Evolutionary conservation across 2,888 invertebrate genomes (phyloP).

Genomic region (Papilio demoleus): DNA sequence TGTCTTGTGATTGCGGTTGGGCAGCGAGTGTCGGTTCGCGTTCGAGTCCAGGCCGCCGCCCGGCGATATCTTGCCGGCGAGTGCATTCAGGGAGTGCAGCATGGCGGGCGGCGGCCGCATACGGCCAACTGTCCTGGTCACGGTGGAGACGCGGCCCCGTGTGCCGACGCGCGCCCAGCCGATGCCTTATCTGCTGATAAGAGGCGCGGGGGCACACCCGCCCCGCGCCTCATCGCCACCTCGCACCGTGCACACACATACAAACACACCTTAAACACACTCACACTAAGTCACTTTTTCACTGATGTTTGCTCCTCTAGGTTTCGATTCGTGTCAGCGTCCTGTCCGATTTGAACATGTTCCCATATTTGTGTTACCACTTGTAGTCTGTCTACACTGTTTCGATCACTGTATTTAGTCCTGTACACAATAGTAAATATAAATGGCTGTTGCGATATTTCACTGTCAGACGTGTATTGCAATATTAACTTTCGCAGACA

Average conservation of each 20-base stretch:
- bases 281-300: constrained; percentile 49
- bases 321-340: constrained; percentile 70
- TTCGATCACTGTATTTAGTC: constrained; percentile 45
- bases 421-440: constrained; percentile 39
- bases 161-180: constrained; percentile 68
- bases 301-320: constrained; percentile 58
- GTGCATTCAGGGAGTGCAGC: constrained; percentile 93
- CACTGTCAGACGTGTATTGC: constrained; percentile 40
- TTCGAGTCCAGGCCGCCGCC: constrained; percentile 88
- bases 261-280: constrained; percentile 61
- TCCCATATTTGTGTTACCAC: constrained; percentile 58
- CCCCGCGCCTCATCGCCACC: constrained; percentile 81
- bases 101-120: constrained; percentile 88
- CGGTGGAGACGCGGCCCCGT: constrained; percentile 73
- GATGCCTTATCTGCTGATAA: constrained; percentile 81
- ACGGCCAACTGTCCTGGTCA: constrained; percentile 76
- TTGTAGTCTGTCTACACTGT: constrained; percentile 51
- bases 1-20: constrained; percentile 79
- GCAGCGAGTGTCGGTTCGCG: constrained; percentile 85
- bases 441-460: constrained; percentile 61
- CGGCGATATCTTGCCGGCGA: constrained; percentile 95
- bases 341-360: constrained; percentile 75
- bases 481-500: constrained; percentile 37
- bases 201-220: constrained; percentile 79
- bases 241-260: constrained; percentile 71